Base-by-base conservation (phyloP, 2,797 vertebrate species). In the Acrocephalus scirpaceus region DNA sequence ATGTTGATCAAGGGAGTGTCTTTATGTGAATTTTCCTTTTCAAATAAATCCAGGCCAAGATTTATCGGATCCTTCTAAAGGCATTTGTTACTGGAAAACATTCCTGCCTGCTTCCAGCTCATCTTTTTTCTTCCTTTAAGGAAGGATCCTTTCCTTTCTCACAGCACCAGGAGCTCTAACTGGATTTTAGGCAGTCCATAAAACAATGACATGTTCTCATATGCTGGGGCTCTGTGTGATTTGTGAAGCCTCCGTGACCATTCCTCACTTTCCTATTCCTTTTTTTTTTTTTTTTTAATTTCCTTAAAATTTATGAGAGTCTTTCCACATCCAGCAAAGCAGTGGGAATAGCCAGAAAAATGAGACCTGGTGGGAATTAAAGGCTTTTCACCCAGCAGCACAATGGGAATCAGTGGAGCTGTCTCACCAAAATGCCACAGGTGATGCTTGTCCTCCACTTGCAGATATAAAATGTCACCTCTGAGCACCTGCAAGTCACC, bases 1-100 rank as follows among this genome's bases (percentile, higher is more conserved):
- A 90, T 95, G 96, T 96, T 96, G 97, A 96, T 97, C 95, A 96
- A 97, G 97, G 94, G 95, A 95, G 95, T 93, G 92, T 91, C 95
- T 96, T 97, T 94, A 93, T 94, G 95, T 92, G 95, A 95, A 94
- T 95, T 97, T 97, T 97, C 95, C 93, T 95, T 96, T 96, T 95
- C 95, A 96, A 92, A 97, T 96, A 96, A 96, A 96, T 95, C 95
- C 93, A 97, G 93, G 79, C 86, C 79, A 88, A 93, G 92, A 94
- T 97, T 96, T 96, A 95, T 96, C 91, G 26, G 91, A 92, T 93
- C 92, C 75, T 91, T 96, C 92, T 92, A 77, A 93, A 96, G 91
- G 91, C 90, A 91, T 90, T 89, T 95, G 88, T 96, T 90, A 88
- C 96, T 94, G 96, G 86, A 93, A 96, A 92, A 96, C 93, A 96